Evolutionary conservation across 2,888 invertebrate genomes (phyloP).

Genomic region (Deilephila elpenor): DNA sequence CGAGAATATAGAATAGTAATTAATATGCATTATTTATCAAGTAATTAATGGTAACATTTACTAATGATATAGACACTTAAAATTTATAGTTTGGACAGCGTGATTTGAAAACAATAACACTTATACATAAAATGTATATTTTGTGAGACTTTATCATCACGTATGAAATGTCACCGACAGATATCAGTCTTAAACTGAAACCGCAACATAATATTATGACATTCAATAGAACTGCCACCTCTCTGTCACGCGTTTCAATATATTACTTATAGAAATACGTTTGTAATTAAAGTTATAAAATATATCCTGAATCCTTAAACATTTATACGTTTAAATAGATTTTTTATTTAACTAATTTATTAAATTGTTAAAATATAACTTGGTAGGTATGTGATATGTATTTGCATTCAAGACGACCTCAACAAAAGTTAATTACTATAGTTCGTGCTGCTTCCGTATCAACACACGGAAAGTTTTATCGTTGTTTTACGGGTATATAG

Average conservation of each 20-base stretch:
- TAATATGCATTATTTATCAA: neutral
- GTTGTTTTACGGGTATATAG: neutral
- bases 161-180: neutral
- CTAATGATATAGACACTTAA: constrained; percentile 7
- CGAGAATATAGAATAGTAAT: neutral
- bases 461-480: constrained; percentile 17
- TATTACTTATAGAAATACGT: too few species aligned
- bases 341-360: too few species aligned
- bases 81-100: neutral
- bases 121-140: neutral
- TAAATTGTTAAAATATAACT: too few species aligned
- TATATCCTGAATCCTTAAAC: too few species aligned
- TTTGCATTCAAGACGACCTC: neutral
- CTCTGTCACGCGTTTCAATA: too few species aligned
- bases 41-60: neutral
- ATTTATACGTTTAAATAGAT: too few species aligned
- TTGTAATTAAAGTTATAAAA: too few species aligned
- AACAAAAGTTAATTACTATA: neutral
- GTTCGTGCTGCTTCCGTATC: constrained; percentile 18
- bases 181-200: neutral
- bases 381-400: too few species aligned
- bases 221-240: too few species aligned
- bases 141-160: neutral
- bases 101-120: neutral
- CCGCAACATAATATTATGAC: neutral